Evolutionary conservation across 2,113 vertebrate species (phyloP).

Genomic region (Podilymbus podiceps): DNA sequence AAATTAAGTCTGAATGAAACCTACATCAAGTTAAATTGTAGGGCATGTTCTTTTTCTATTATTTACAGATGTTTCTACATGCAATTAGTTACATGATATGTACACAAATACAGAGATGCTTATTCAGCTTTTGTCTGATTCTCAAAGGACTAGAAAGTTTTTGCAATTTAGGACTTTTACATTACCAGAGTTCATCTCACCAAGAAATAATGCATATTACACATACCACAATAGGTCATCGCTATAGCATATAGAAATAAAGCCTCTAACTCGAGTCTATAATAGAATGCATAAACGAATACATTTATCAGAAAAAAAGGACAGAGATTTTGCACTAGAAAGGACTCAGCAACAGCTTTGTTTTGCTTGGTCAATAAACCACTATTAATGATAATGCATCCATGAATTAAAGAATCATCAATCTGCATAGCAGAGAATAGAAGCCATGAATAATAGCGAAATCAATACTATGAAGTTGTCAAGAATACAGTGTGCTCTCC

Average conservation of each 20-base stretch:
- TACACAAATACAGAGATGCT: neutral
- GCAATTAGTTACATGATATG: rapidly evolving
- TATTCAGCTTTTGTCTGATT: neutral
- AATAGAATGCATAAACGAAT: neutral
- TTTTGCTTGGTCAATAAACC: conserved; percentile 41
- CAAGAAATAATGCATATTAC: neutral
- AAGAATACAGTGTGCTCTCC: conserved; percentile 21
- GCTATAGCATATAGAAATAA: neutral
- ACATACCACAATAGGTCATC: neutral
- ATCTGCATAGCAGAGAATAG: conserved; percentile 38
- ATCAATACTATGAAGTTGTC: conserved; percentile 40
- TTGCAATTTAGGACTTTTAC: neutral
- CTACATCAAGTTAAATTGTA: neutral
- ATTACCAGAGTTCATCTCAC: neutral
- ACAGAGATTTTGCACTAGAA: neutral
- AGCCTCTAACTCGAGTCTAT: neutral
- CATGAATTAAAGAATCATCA: conserved; percentile 50
- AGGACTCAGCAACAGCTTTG: neutral
- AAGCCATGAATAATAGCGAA: conserved; percentile 27
- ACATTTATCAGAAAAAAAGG: neutral
- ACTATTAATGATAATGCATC: conserved; percentile 29
- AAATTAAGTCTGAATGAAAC: neutral
- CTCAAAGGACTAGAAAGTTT: neutral
- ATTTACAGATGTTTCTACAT: neutral
- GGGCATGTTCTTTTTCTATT: neutral